Percentiles rank a stretch among this genome's conserved stretches.
These are phyloP conservation scores for Antechinus stuartii DNA, from an alignment of 2,113 vertebrate species.

Conservation along the genomic window DNA sequence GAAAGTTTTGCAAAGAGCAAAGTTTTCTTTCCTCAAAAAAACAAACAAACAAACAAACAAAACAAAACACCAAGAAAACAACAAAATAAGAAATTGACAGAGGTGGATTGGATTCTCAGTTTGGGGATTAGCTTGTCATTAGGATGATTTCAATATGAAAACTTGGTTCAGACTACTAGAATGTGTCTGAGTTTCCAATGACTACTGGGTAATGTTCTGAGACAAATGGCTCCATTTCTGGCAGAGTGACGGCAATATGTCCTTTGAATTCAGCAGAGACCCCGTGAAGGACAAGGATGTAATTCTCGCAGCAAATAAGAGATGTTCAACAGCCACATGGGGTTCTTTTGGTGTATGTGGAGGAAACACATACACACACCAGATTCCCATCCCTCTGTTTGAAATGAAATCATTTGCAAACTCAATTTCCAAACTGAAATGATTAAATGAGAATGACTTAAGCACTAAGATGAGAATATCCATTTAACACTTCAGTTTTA, in stretches of 20 bases:
- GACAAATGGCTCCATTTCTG: slow-evolving; percentile 60
- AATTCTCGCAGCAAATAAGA: slow-evolving; percentile 56
- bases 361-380: not conserved
- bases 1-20: not conserved
- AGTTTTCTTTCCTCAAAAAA: slow-evolving; percentile 7
- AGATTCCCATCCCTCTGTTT: not conserved
- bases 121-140: slow-evolving; percentile 65
- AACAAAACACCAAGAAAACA: not conserved
- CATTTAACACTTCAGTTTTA: slow-evolving; percentile 18
- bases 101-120: slow-evolving; percentile 46
- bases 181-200: slow-evolving; percentile 40
- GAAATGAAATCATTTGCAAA: slow-evolving; percentile 60
- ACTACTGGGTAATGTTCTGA: slow-evolving; percentile 64
- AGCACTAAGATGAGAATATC: not conserved
- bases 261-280: slow-evolving; percentile 53
- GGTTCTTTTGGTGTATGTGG: not conserved
- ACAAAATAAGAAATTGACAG: slow-evolving; percentile 23
- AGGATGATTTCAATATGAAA: slow-evolving; percentile 65
- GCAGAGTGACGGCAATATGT: not conserved
- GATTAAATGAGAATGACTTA: slow-evolving; percentile 48
- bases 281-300: slow-evolving; percentile 57
- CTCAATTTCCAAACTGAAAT: slow-evolving; percentile 55
- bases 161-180: slow-evolving; percentile 37
- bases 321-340: slow-evolving; percentile 48
- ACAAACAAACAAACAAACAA: not conserved